Evolutionary conservation across 2,888 invertebrate genomes (phyloP).

Genomic region (Trissolcus japonicus): DNA sequence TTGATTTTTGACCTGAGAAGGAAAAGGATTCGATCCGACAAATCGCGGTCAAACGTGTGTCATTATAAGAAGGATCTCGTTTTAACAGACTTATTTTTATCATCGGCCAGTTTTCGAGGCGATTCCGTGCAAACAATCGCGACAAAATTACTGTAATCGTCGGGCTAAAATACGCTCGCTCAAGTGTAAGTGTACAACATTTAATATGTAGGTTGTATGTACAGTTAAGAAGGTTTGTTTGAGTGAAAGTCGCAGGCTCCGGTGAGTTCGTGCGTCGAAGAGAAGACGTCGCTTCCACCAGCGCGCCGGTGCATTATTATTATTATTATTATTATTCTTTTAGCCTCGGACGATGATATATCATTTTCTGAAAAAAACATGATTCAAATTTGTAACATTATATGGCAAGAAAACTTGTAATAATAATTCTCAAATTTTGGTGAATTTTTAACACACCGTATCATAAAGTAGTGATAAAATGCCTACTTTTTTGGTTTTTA

Average conservation of each 20-base stretch:
- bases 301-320: constrained; percentile 23
- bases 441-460: no score
- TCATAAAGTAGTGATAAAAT: no score
- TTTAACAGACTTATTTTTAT: constrained; percentile 14
- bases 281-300: constrained; percentile 5
- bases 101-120: neutral
- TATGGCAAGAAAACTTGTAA: no score
- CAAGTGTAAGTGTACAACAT: constrained; percentile 28
- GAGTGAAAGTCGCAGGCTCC: constrained; percentile 47
- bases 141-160: constrained; percentile 23
- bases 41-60: constrained; percentile 14
- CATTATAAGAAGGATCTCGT: neutral
- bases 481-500: no score
- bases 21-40: neutral
- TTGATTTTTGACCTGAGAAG: no score
- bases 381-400: neutral
- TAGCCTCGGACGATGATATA: constrained; percentile 7
- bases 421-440: no score
- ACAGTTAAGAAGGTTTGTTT: constrained; percentile 50
- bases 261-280: constrained; percentile 25
- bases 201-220: constrained; percentile 54
- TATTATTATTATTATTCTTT: neutral
- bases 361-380: constrained; percentile 5
- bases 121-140: constrained; percentile 14
- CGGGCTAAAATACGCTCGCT: constrained; percentile 17